Conservation (phyloP, 2,888 invertebrate species). For the Apeira syringaria region DNA sequence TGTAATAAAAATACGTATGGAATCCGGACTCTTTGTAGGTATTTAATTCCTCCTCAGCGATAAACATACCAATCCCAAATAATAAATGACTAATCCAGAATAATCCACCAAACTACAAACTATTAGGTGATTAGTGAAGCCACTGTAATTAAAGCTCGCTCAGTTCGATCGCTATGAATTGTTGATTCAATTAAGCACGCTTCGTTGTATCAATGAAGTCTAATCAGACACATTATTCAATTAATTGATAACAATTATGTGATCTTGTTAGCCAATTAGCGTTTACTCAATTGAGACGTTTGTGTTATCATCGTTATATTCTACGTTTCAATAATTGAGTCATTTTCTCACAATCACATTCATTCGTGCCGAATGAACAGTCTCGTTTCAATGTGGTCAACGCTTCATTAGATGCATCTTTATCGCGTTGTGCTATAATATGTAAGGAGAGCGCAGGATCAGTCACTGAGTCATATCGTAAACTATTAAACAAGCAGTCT, state of each 20-base stretch:
- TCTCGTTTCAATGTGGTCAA: no score
- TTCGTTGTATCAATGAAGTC: conserved; percentile 12
- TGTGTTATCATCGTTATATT: not conserved
- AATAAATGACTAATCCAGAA: conserved; percentile 1
- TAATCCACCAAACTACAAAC: conserved; percentile 9
- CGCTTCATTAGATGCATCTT: no score
- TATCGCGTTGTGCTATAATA: no score
- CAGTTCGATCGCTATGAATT: conserved; percentile 25
- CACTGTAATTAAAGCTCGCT: conserved; percentile 21
- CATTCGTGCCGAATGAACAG: no score
- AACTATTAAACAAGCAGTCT: no score
- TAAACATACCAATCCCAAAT: no score
- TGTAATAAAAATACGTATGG: no score
- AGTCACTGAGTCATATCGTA: no score
- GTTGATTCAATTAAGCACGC: conserved; percentile 26
- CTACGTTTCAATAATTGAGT: not conserved
- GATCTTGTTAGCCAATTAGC: conserved; percentile 1
- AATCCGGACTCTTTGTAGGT: no score
- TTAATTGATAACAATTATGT: conserved; percentile 26
- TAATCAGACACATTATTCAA: conserved; percentile 24
- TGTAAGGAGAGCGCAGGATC: no score
- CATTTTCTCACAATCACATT: not conserved
- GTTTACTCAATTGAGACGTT: conserved; percentile 2
- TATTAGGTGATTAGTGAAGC: conserved; percentile 21
- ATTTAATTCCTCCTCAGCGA: no score